Base-by-base conservation (phyloP, 2,888 invertebrate genomes). In the Electrophaes corylata region DNA sequence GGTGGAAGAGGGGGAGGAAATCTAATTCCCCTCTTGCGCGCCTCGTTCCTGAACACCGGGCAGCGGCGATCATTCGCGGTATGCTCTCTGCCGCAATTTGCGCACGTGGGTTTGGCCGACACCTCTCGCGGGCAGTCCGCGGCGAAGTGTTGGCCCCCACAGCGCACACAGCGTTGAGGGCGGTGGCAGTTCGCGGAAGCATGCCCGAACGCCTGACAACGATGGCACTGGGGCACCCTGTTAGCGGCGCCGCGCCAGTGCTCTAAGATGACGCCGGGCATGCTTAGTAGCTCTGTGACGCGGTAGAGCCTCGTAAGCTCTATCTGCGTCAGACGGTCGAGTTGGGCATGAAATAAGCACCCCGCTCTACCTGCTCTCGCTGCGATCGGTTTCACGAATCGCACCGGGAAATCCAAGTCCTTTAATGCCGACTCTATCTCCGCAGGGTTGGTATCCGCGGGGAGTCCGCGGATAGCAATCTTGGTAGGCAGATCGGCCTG, bases 61-160 rank as follows among this genome's bases (percentile, higher is more conserved):
- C 62, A 65, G 4, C 19, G 10, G 2, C 31, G n/a, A 18, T 41
- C 45, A 41, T 64, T 62, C 0, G 67, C 61, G 0, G 59, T 41
- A 41, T 66, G 65, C 0, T 11, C n/a, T 0, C 56, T 55, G 0
- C 18, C 43, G 39, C 64, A 66, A 50, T 67, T 69, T 0, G 54
- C 58, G 37, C 70, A 69, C 12, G 46, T 57, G 43, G 51, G 52
- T 29, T 14, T 52, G 35, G 11, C 41, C 20, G 11, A 11, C 11
- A 5, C 41, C 29, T 3, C 37, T 10, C 47, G 26, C 1, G 26
- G 26, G 26, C 26, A 29, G 10, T 29, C 26, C 26, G 26, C 26
- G 10, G 26, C 26, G 26, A 29, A 29, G 2, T 29, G 26, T 3
- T 29, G 26, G 26, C 26, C 26, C 3, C 26, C 26, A 10, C 26